These are phyloP conservation scores for Parascotia fuliginaria DNA, from an alignment of 2,888 invertebrate species.

Conservation along the genomic window DNA sequence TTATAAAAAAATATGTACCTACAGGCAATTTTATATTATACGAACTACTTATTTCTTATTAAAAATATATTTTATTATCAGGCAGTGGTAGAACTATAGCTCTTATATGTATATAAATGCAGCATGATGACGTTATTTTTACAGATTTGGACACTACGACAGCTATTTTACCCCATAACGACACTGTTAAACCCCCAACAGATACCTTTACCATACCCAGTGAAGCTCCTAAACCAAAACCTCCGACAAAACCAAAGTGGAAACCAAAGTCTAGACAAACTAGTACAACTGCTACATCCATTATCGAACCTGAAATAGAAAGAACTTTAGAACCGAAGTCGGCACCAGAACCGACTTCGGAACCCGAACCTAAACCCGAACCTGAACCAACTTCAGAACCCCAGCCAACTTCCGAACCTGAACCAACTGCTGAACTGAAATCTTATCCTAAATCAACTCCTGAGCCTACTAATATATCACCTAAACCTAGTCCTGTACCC, in stretches of 20 bases:
- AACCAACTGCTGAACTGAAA: constrained; percentile 48
- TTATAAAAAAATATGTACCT: too few relatives aligned
- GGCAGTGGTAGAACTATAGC: constrained; percentile 29
- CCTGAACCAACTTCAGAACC: constrained; percentile 55
- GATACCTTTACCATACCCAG: constrained; percentile 39
- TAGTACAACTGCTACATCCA: constrained; percentile 63
- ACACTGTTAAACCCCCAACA: constrained; percentile 46
- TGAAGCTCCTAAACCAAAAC: constrained; percentile 32
- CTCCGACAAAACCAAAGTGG: constrained; percentile 54
- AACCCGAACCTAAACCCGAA: constrained; percentile 57
- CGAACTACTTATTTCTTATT: too few relatives aligned
- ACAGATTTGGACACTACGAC: constrained; percentile 81
- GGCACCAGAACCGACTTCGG: constrained; percentile 16
- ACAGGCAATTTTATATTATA: too few relatives aligned
- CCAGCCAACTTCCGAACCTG: constrained; percentile 54
- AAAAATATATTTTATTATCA: constrained; percentile 21
- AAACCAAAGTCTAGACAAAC: constrained; percentile 61
- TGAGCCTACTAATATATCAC: constrained; percentile 38
- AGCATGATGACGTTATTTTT: constrained; percentile 80
- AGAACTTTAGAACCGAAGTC: constrained; percentile 35
- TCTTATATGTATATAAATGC: constrained; percentile 63
- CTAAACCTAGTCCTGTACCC: constrained; percentile 33
- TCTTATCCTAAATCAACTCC: too few relatives aligned
- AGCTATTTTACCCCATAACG: constrained; percentile 44
- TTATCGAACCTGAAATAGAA: constrained; percentile 63